Evolutionary conservation across 2,888 invertebrate genomes (phyloP).

Genomic region (Drosophila meridiana): DNA sequence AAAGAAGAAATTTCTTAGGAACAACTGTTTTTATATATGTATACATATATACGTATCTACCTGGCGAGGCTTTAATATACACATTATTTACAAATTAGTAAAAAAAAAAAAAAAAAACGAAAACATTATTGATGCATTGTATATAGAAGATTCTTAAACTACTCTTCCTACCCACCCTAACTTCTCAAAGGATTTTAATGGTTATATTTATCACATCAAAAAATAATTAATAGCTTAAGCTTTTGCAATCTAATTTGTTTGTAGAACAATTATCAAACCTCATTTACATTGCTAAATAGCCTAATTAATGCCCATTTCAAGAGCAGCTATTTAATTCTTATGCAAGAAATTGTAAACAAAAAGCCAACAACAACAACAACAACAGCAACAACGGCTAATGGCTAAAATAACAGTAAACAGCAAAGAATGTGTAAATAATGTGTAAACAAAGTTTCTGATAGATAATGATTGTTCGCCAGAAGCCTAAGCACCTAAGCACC

Average conservation of each 20-base stretch:
- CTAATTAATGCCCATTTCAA: constrained; percentile 1
- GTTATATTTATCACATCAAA: background rate
- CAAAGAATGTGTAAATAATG: constrained; percentile 4
- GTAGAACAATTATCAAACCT: background rate
- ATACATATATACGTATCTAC: no score
- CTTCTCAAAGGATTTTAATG: background rate
- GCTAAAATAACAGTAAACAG: constrained; percentile 10
- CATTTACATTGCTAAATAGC: constrained; percentile 7
- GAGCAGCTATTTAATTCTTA: background rate
- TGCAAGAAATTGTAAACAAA: constrained; percentile 15
- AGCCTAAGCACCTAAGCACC: background rate
- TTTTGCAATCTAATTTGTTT: constrained; percentile 1
- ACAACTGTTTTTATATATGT: no score
- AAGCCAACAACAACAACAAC: background rate
- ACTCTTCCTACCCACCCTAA: background rate
- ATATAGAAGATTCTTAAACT: background rate
- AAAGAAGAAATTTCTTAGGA: no score
- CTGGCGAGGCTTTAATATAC: no score
- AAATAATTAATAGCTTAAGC: background rate
- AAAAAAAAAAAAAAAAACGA: no score
- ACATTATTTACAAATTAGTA: no score
- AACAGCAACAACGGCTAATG: background rate
- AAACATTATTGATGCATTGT: no score
- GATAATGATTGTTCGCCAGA: background rate
- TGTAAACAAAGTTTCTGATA: constrained; percentile 13